Evolutionary conservation across 2,888 invertebrate genomes (phyloP).

Genomic region (Nemotelus nigrinus): DNA sequence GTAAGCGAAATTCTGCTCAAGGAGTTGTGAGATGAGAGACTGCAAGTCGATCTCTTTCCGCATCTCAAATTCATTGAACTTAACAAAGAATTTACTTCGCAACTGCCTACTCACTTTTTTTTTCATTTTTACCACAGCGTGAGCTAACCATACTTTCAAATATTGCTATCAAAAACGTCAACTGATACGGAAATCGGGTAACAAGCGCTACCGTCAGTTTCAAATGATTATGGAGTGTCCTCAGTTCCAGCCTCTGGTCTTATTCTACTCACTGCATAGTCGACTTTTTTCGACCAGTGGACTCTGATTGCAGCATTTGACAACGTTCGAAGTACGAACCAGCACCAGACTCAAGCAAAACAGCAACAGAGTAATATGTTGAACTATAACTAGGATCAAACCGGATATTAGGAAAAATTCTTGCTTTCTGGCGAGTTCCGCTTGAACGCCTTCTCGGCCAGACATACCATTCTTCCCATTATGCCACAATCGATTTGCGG

Average conservation of each 20-base stretch:
- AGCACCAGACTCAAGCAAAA: not conserved
- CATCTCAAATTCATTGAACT: no score
- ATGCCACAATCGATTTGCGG: conserved; percentile 41
- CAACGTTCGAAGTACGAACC: conserved; percentile 1
- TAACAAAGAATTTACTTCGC: no score
- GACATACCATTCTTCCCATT: conserved; percentile 12
- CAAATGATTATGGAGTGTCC: not conserved
- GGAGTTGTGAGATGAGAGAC: no score
- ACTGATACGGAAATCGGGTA: not conserved
- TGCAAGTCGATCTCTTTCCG: no score
- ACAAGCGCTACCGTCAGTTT: not conserved
- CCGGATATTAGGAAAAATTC: conserved; percentile 38
- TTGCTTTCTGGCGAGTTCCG: conserved; percentile 6
- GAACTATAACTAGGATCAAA: not conserved
- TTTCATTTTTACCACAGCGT: no score
- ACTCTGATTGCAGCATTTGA: not conserved
- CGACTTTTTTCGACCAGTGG: no score
- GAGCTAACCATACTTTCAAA: not conserved
- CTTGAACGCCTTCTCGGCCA: not conserved
- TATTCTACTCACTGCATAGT: no score
- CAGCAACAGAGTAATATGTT: not conserved
- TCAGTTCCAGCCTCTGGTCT: not conserved
- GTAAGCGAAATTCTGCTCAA: no score
- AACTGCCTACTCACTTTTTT: no score
- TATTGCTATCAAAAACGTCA: not conserved